A percentile compares a stretch with the other conserved stretches of the same genome.
phyloP scores from a whole-genome alignment of 2,888 invertebrate genomes.

The Meteorus cinctellus region DNA sequence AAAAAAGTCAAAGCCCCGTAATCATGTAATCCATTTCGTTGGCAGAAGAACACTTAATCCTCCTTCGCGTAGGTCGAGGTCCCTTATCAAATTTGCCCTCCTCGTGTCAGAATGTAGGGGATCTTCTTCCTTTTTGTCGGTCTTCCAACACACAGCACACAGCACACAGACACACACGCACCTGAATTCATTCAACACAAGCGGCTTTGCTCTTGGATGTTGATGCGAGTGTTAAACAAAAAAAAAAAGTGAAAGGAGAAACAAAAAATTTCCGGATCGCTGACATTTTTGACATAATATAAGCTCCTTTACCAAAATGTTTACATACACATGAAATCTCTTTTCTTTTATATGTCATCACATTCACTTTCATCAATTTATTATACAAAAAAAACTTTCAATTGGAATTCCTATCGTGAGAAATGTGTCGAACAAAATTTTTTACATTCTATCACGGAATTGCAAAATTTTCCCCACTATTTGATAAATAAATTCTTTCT shows the following conservation, averaged over 20 bases:
- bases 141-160: not conserved
- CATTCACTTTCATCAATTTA: conserved; percentile 15
- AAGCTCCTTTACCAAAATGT: not conserved
- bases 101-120: conserved; percentile 21
- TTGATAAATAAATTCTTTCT: no score
- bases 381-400: not conserved
- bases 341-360: not conserved
- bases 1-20: conserved; percentile 23
- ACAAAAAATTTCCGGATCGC: not conserved
- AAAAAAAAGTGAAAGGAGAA: not conserved
- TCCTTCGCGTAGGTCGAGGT: conserved; percentile 11
- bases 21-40: conserved; percentile 29
- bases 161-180: conserved; percentile 10
- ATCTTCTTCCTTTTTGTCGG: not conserved
- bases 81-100: conserved; percentile 36
- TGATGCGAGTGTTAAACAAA: conserved; percentile 20
- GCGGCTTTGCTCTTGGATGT: not conserved
- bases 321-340: not conserved
- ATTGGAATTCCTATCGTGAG: not conserved
- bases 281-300: conserved; percentile 13
- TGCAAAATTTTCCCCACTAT: not conserved
- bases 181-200: conserved; percentile 23
- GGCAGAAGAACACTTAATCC: conserved; percentile 35
- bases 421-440: not conserved
- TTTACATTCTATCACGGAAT: not conserved